These are phyloP conservation scores for Drosophila leonis DNA, from an alignment of 2,888 invertebrate genomes.

Conservation along the genomic window DNA sequence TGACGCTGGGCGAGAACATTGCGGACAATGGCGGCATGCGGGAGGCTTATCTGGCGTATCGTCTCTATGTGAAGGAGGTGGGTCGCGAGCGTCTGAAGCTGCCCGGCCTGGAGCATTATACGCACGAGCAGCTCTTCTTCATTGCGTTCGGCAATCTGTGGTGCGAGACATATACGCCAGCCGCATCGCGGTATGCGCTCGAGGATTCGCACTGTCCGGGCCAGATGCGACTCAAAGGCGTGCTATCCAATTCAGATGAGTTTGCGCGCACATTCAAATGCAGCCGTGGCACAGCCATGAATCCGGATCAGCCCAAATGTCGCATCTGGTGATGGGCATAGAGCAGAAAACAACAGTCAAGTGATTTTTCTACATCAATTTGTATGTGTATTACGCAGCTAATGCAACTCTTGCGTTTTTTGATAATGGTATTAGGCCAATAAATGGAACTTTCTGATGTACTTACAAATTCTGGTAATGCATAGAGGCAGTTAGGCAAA, in stretches of 20 bases:
- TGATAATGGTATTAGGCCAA: constrained; percentile 34
- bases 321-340: constrained; percentile 86
- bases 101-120: constrained; percentile 91
- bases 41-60: constrained; percentile 90
- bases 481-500: background rate
- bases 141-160: constrained; percentile 93
- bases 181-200: constrained; percentile 88
- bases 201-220: constrained; percentile 92
- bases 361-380: constrained; percentile 68
- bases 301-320: constrained; percentile 86
- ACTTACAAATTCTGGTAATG: background rate
- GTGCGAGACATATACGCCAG: constrained; percentile 91
- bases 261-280: constrained; percentile 90
- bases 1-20: constrained; percentile 92
- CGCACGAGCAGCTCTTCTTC: constrained; percentile 92
- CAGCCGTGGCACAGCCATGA: constrained; percentile 86
- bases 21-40: constrained; percentile 93
- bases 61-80: constrained; percentile 87
- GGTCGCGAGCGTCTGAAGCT: constrained; percentile 88
- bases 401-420: constrained; percentile 33
- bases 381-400: constrained; percentile 11
- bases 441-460: constrained; percentile 41
- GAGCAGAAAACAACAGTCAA: constrained; percentile 13
- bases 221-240: constrained; percentile 89
- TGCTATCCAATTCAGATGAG: constrained; percentile 90